Percentiles rank a stretch among this genome's conserved stretches.
Conservation (phyloP, 2,888 invertebrate genomes). For the Antitype chi region DNA sequence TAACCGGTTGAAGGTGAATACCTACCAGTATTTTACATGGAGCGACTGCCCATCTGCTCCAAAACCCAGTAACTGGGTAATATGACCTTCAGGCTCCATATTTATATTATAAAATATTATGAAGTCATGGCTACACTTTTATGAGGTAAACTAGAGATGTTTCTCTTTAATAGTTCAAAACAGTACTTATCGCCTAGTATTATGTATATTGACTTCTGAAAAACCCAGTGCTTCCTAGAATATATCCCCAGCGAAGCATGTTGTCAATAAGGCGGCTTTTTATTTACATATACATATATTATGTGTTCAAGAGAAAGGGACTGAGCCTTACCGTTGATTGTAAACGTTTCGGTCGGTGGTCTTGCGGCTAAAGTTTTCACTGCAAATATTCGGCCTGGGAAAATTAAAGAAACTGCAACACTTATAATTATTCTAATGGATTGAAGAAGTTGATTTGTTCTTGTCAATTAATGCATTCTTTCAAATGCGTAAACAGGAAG, state of each 20-base stretch:
- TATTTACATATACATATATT: constrained; percentile 37
- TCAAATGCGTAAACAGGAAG: not conserved
- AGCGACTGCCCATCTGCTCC: too few relatives aligned
- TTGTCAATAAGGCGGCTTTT: not conserved
- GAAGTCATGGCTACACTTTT: not conserved
- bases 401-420: constrained; percentile 28
- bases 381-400: constrained; percentile 27
- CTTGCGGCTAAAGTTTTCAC: constrained; percentile 48
- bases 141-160: too few relatives aligned
- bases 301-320: constrained; percentile 48
- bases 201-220: not conserved
- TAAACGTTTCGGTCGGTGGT: constrained; percentile 35
- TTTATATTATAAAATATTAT: not conserved
- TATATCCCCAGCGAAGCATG: not conserved
- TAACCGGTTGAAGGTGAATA: too few relatives aligned
- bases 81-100: not conserved
- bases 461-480: not conserved
- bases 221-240: not conserved
- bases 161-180: not conserved
- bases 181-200: too few relatives aligned
- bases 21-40: too few relatives aligned
- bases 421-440: not conserved
- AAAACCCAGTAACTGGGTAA: too few relatives aligned
- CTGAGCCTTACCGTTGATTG: constrained; percentile 31
- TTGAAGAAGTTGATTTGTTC: not conserved